Percentiles rank a stretch among this genome's conserved stretches.
These are phyloP conservation scores for Lymantria monacha DNA, from an alignment of 2,888 invertebrate genomes.

Conservation along the genomic window DNA sequence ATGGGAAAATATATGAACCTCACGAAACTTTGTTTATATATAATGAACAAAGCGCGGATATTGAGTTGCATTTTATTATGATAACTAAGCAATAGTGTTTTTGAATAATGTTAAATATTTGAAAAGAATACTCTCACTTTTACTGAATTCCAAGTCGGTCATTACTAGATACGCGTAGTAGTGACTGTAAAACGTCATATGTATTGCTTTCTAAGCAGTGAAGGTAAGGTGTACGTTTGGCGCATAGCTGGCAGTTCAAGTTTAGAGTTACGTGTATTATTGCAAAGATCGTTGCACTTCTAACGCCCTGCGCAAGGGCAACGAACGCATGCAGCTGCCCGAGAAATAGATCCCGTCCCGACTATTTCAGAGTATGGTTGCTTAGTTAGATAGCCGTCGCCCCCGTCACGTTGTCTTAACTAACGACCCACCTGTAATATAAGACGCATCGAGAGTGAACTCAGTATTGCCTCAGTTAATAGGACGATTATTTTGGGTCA, in stretches of 20 bases:
- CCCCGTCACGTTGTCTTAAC: constrained; percentile 50
- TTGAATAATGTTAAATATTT: constrained; percentile 24
- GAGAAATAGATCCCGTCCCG: constrained; percentile 79
- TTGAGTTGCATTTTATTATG: constrained; percentile 14
- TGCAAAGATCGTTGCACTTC: constrained; percentile 79
- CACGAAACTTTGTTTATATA: constrained; percentile 14
- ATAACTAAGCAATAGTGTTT: constrained; percentile 14
- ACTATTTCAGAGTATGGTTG: constrained; percentile 77
- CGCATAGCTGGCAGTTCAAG: constrained; percentile 73
- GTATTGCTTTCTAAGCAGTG: constrained; percentile 79
- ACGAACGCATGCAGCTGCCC: constrained; percentile 79
- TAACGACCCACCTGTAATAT: constrained; percentile 64
- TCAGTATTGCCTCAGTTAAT: not conserved
- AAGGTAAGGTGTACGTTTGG: constrained; percentile 73
- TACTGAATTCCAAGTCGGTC: constrained; percentile 52
- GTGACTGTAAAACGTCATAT: constrained; percentile 65
- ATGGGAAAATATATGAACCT: constrained; percentile 51
- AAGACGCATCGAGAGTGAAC: constrained; percentile 44
- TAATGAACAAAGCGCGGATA: constrained; percentile 23
- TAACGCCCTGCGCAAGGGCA: constrained; percentile 76
- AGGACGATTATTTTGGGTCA: too few species aligned
- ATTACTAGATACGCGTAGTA: constrained; percentile 38
- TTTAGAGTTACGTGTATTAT: constrained; percentile 70
- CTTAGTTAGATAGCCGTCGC: constrained; percentile 59
- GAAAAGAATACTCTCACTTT: constrained; percentile 66